Evolutionary conservation across 1,140 invertebrate genomes (phyloP).

Genomic region (Glossosoma conforme): DNA sequence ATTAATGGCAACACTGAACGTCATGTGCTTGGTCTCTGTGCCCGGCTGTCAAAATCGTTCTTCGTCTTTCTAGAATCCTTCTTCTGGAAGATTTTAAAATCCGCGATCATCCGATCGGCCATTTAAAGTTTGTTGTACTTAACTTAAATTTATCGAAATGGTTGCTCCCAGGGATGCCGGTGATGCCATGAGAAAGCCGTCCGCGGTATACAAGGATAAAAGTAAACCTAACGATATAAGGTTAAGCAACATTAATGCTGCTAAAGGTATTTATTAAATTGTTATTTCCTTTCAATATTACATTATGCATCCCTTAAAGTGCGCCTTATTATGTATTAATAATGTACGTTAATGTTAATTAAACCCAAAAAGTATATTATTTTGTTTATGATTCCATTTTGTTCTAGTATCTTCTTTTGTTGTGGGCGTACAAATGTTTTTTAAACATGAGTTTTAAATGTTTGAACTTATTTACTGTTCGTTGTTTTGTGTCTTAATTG

Average conservation of each 20-base stretch:
- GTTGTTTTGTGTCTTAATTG: too few species aligned
- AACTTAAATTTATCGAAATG: conserved; percentile 18
- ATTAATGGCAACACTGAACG: background rate
- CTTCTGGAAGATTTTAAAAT: background rate
- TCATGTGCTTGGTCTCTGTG: background rate
- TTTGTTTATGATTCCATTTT: too few species aligned
- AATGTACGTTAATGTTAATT: too few species aligned
- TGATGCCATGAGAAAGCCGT: conserved; percentile 44
- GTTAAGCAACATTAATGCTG: conserved; percentile 92
- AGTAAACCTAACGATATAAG: conserved; percentile 93
- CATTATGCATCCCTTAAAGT: background rate
- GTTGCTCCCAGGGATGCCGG: conserved; percentile 48
- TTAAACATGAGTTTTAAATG: too few species aligned
- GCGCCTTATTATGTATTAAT: background rate
- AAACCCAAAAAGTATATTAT: too few species aligned
- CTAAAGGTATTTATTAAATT: conserved; percentile 73
- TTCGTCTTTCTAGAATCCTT: too few species aligned
- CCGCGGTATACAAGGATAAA: conserved; percentile 73
- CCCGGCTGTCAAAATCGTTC: too few species aligned
- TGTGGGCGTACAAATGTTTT: too few species aligned
- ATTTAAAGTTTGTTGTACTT: background rate
- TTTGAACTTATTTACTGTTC: too few species aligned
- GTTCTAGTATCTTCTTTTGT: too few species aligned
- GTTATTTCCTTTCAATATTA: background rate
- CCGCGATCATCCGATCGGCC: background rate